phyloP scores from a whole-genome alignment of 2,113 vertebrate genomes.

The Melanocharis versteri region DNA sequence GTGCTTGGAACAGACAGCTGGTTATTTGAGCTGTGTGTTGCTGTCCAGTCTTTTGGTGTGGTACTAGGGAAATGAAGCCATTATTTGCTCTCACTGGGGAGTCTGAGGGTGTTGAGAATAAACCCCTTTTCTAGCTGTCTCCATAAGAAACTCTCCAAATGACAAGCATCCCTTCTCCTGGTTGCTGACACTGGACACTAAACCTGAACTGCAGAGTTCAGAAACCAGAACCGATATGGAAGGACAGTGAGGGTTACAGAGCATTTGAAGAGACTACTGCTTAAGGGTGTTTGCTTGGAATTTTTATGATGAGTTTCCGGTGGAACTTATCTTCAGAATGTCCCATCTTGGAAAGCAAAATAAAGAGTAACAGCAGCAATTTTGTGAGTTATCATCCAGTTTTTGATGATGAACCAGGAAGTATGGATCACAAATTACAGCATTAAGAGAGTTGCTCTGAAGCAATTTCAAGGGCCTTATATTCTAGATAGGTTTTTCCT shows the following conservation, averaged over 20 bases:
- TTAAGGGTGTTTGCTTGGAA: neutral
- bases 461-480: neutral
- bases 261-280: neutral
- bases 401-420: neutral
- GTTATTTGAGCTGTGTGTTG: neutral
- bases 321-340: neutral
- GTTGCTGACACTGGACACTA: neutral
- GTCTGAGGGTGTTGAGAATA: neutral
- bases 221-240: neutral
- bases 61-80: neutral
- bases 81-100: neutral
- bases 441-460: neutral
- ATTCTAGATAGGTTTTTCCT: neutral
- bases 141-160: neutral
- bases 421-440: neutral
- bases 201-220: neutral
- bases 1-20: neutral
- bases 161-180: neutral
- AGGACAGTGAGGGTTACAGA: neutral
- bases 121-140: neutral
- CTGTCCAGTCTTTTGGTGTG: neutral
- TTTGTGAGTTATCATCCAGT: neutral
- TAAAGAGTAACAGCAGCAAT: neutral
- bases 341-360: neutral
- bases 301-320: neutral